These are phyloP conservation scores for Sarcophaga rosellei DNA, from an alignment of 2,888 invertebrate genomes.

Conservation along the genomic window DNA sequence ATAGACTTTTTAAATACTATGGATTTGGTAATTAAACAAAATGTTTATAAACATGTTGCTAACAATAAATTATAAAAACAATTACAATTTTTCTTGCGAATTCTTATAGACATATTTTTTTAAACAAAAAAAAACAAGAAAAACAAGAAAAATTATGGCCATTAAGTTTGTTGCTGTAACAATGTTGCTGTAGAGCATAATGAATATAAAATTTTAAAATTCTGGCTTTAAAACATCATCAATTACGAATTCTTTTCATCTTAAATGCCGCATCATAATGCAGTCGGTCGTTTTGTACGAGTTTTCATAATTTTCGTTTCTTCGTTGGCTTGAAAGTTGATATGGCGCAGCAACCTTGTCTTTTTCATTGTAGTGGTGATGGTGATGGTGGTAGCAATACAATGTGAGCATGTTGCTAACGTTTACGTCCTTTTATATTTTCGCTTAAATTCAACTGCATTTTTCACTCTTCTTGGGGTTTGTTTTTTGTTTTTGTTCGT, in stretches of 20 bases:
- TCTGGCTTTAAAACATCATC: background rate
- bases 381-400: background rate
- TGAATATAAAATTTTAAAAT: background rate
- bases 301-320: background rate
- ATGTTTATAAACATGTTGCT: too few species aligned
- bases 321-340: background rate
- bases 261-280: slow-evolving; percentile 3
- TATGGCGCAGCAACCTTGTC: slow-evolving; percentile 44
- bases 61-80: too few species aligned
- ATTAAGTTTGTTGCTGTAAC: too few species aligned
- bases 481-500: background rate
- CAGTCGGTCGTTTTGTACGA: background rate
- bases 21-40: too few species aligned
- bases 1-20: too few species aligned
- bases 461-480: slow-evolving; percentile 31
- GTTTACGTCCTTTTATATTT: slow-evolving; percentile 30
- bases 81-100: too few species aligned
- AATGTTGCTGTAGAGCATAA: too few species aligned
- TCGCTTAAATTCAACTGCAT: slow-evolving; percentile 8
- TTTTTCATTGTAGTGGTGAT: background rate
- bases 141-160: too few species aligned
- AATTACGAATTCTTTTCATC: background rate
- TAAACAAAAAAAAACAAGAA: too few species aligned
- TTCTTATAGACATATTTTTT: too few species aligned
- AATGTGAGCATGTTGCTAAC: slow-evolving; percentile 30